These are phyloP conservation scores for Leucopternis melanops DNA, from an alignment of 2,113 vertebrate species.

Conservation along the genomic window DNA sequence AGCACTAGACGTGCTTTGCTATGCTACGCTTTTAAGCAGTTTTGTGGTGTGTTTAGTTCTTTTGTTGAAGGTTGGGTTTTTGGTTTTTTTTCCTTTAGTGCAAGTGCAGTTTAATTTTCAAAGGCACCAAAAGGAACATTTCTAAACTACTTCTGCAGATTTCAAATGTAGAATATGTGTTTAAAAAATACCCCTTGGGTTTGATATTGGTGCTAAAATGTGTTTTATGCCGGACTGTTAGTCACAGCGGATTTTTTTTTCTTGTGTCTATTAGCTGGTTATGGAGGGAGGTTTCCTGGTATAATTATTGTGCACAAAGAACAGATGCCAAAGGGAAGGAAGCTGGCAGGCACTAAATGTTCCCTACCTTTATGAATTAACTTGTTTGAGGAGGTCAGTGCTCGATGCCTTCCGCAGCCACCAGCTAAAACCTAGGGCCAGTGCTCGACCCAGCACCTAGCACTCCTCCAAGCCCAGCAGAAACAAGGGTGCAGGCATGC, in stretches of 20 bases:
- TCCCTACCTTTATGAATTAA: constrained; percentile 46
- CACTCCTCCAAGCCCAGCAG: neutral
- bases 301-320: neutral
- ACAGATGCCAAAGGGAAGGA: neutral
- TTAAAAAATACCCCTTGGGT: neutral
- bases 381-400: neutral
- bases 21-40: neutral
- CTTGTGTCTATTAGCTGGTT: neutral
- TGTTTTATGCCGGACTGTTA: neutral
- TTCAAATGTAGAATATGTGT: neutral
- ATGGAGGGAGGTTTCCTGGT: neutral
- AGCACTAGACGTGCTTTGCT: neutral
- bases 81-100: neutral
- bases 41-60: neutral
- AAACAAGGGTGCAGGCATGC: neutral
- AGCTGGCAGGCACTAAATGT: neutral
- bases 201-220: neutral
- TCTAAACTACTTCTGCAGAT: neutral
- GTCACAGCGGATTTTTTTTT: neutral
- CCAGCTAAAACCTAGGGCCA: neutral
- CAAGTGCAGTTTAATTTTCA: neutral
- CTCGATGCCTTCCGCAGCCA: neutral
- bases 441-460: neutral
- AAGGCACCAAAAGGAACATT: neutral
- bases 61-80: neutral